Evolutionary conservation across 1,140 invertebrate species (phyloP), one percentile per base, ranked within the genome.

Genomic region (Drosophila rufa): DNA sequence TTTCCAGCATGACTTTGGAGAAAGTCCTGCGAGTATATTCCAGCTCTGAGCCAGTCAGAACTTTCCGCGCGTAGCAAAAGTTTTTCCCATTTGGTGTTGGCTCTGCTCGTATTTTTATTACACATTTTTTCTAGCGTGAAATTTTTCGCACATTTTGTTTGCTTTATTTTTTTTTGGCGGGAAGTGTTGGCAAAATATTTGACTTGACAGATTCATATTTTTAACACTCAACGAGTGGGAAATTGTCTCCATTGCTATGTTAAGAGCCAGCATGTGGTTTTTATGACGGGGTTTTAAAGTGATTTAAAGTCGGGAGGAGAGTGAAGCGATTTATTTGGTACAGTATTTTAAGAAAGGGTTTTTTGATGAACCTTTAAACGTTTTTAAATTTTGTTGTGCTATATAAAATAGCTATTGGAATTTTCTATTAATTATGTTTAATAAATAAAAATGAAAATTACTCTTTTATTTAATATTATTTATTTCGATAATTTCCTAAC

Each of bases 1-100:
- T 80, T 89, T 71, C 84, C 59, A 65, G 58, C 68, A 75, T 87
- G 84, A 89, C 84, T 87, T 69, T 75, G 50, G 57, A 55, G 42
- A 85, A 77, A 50, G 51, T 38, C 22, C 30, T 36, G 8, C 30
- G 50, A 55, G 51, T 48, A 71, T 22, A 68, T 55, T 30, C 61
- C 8, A 22, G 33, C 33, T 53, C 19, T 25, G 33, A 50, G 42
- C 19, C 25, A 58, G 43, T 36, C 36, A 38, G 36, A 73, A 71
- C 43, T 71, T 71, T 71, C 59, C 22, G 36, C 53, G 45, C 69
- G 30, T 51, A 57, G 17, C 67, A 73, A 87, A 84, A 84, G 62
- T 80, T 84, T 61, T 80, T 57, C 66, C 65, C 76, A 73, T 86
- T 86, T 87, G 61, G 70, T 76, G 79, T 76, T 67, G 33, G 27